These are phyloP conservation scores for Mobula birostris DNA, from an alignment of 2,113 vertebrate genomes.

Conservation along the genomic window DNA sequence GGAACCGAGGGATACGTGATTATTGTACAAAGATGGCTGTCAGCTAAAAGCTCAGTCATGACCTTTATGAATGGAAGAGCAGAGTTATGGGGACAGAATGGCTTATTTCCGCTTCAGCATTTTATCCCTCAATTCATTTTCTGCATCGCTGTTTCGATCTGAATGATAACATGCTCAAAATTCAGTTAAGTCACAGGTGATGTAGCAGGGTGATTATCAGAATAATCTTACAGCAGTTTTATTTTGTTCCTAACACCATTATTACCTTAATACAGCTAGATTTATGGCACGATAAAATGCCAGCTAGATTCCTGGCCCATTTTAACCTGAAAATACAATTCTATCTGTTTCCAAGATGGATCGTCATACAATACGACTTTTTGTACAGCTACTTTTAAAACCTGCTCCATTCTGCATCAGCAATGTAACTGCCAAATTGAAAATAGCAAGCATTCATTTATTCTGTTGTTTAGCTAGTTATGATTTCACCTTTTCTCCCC, in stretches of 20 bases:
- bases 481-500: background rate
- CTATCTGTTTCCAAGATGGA: background rate
- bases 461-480: background rate
- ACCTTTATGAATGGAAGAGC: too few relatives aligned
- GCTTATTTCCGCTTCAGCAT: too few relatives aligned
- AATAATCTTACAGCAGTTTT: background rate
- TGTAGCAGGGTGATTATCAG: background rate
- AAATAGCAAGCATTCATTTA: background rate
- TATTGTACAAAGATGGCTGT: too few relatives aligned
- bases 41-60: too few relatives aligned
- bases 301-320: background rate
- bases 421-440: background rate
- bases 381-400: background rate
- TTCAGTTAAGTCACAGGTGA: background rate
- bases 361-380: background rate
- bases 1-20: too few relatives aligned
- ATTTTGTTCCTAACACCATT: background rate
- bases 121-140: too few relatives aligned
- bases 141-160: background rate
- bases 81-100: too few relatives aligned
- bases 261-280: background rate
- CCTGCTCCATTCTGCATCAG: background rate
- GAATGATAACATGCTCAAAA: background rate
- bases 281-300: background rate
- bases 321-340: background rate